Evolutionary conservation across 2,797 vertebrate genomes (phyloP).

Genomic region (Paramormyrops hopkinsi): DNA sequence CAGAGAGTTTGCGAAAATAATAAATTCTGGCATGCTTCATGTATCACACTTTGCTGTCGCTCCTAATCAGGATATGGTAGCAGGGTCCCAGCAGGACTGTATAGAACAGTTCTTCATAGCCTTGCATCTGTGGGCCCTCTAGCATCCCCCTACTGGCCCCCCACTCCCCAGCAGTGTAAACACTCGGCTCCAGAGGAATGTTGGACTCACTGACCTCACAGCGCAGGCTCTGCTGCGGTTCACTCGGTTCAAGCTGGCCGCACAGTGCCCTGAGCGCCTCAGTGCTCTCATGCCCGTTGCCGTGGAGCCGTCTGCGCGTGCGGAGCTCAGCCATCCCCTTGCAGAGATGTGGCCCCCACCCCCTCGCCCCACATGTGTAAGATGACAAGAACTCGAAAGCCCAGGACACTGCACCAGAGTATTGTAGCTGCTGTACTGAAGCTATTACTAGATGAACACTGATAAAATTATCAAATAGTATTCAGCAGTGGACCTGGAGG

Average conservation of each 20-base stretch:
- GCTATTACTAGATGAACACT: background rate
- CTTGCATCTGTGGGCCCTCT: slow-evolving; percentile 58
- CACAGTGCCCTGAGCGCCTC: slow-evolving; percentile 36
- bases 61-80: background rate
- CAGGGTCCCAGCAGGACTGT: slow-evolving; percentile 28
- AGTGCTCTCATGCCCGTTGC: background rate
- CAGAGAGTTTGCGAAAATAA: background rate
- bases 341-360: background rate
- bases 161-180: slow-evolving; percentile 65
- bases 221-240: slow-evolving; percentile 59
- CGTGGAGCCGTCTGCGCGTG: background rate
- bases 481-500: background rate
- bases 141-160: slow-evolving; percentile 43
- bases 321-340: background rate
- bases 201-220: slow-evolving; percentile 70
- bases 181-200: slow-evolving; percentile 73
- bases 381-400: background rate
- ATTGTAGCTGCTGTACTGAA: background rate
- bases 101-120: slow-evolving; percentile 41
- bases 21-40: background rate
- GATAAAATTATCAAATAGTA: background rate
- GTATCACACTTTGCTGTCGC: background rate
- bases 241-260: slow-evolving; percentile 70
- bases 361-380: background rate
- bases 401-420: background rate